Evolutionary conservation across 2,113 vertebrate genomes (phyloP).

Genomic region (Columba livia): DNA sequence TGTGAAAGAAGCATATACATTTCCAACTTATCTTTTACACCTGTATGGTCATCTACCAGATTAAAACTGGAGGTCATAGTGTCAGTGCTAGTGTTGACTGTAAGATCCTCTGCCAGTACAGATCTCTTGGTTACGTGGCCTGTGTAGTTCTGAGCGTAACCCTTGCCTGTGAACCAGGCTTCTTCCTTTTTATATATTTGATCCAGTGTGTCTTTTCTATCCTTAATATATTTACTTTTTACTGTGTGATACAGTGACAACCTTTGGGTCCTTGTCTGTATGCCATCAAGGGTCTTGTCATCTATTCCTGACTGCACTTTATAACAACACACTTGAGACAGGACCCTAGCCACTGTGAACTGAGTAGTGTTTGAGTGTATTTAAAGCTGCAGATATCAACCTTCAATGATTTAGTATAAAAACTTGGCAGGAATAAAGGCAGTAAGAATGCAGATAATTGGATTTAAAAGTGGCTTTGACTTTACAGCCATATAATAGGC

Average conservation of each 20-base stretch:
- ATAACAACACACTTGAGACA: background rate
- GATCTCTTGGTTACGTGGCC: background rate
- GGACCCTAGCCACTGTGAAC: background rate
- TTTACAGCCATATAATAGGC: conserved; percentile 14
- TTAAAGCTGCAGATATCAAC: conserved; percentile 28
- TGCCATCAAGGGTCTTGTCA: background rate
- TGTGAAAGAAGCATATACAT: background rate
- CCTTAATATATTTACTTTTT: background rate
- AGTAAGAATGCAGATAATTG: conserved; percentile 59
- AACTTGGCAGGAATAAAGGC: conserved; percentile 54
- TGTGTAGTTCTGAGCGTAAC: background rate
- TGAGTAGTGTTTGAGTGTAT: background rate
- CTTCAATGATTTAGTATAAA: conserved; percentile 53
- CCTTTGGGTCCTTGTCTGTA: background rate
- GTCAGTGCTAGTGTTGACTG: background rate
- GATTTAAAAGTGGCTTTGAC: conserved; percentile 54
- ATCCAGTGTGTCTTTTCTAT: background rate
- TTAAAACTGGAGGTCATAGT: background rate
- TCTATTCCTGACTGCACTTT: background rate
- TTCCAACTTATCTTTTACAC: background rate
- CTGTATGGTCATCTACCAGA: background rate
- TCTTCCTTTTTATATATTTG: background rate
- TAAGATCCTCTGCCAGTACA: background rate
- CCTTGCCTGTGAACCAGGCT: background rate
- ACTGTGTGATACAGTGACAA: background rate